These are phyloP conservation scores for Odontothrips loti DNA, from an alignment of 2,888 invertebrate species.

Conservation along the genomic window DNA sequence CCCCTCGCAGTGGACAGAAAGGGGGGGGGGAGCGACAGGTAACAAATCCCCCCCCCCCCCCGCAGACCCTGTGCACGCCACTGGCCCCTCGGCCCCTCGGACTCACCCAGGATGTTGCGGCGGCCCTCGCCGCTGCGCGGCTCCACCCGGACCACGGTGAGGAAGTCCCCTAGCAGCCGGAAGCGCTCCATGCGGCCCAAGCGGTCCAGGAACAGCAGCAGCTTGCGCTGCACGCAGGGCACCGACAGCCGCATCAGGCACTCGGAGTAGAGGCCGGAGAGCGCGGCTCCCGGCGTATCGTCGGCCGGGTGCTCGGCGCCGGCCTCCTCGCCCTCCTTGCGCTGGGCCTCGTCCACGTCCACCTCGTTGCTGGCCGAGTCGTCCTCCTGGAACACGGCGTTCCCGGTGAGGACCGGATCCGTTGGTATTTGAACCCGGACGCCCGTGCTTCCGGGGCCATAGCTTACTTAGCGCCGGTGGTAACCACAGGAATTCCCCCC, in stretches of 20 bases:
- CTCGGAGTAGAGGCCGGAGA: conserved; percentile 52
- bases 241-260: conserved; percentile 55
- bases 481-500: no score
- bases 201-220: conserved; percentile 53
- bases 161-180: conserved; percentile 53
- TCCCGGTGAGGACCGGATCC: background rate
- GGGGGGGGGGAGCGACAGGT: no score
- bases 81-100: no score
- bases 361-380: conserved; percentile 15
- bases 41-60: no score
- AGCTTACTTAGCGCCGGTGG: no score
- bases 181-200: conserved; percentile 54
- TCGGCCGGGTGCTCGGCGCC: background rate
- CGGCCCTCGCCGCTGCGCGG: conserved; percentile 27
- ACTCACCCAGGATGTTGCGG: background rate
- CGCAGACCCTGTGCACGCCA: no score
- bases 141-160: conserved; percentile 42
- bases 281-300: conserved; percentile 43
- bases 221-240: conserved; percentile 55
- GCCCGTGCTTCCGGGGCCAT: no score
- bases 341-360: conserved; percentile 18
- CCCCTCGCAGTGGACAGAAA: no score
- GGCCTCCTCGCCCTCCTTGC: background rate
- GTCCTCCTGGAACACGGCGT: background rate
- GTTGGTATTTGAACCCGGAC: no score